phyloP scores from a whole-genome alignment of 2,797 vertebrate species.

The Poecilia gillii region DNA sequence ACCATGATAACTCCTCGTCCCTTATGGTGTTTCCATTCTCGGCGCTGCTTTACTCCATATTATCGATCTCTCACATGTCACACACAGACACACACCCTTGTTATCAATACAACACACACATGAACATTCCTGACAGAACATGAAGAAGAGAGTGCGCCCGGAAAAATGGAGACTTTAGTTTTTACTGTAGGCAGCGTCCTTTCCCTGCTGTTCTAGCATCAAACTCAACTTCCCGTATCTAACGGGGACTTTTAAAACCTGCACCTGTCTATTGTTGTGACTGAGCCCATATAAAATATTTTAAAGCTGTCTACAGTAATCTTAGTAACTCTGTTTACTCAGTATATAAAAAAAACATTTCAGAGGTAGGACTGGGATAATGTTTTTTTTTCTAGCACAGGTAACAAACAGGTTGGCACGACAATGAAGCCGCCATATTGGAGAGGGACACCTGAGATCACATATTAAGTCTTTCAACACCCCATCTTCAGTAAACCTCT shows the following conservation, averaged over 20 bases:
- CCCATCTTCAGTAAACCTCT: not conserved
- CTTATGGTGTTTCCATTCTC: slow-evolving; percentile 68
- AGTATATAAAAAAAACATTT: not conserved
- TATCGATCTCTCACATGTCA: slow-evolving; percentile 61
- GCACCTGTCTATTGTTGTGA: slow-evolving; percentile 49
- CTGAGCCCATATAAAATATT: not conserved
- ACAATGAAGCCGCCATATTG: not conserved
- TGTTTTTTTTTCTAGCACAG: not conserved
- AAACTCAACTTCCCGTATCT: slow-evolving; percentile 32
- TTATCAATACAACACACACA: slow-evolving; percentile 75
- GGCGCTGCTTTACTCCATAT: slow-evolving; percentile 53
- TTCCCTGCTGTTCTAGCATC: slow-evolving; percentile 74
- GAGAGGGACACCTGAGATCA: not conserved
- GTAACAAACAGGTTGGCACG: not conserved
- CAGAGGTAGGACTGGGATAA: not conserved
- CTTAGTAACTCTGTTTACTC: rapidly evolving
- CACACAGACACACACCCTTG: slow-evolving; percentile 61
- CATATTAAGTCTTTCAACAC: not conserved
- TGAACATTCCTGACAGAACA: slow-evolving; percentile 78
- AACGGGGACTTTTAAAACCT: slow-evolving; percentile 26
- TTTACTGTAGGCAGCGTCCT: slow-evolving; percentile 45
- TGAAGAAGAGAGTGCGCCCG: slow-evolving; percentile 40
- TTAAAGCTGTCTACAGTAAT: not conserved
- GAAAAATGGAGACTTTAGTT: slow-evolving; percentile 53
- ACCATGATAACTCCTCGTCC: slow-evolving; percentile 65